phyloP scores from a whole-genome alignment of 1,140 invertebrate species.

The Luehdorfia chinensis region DNA sequence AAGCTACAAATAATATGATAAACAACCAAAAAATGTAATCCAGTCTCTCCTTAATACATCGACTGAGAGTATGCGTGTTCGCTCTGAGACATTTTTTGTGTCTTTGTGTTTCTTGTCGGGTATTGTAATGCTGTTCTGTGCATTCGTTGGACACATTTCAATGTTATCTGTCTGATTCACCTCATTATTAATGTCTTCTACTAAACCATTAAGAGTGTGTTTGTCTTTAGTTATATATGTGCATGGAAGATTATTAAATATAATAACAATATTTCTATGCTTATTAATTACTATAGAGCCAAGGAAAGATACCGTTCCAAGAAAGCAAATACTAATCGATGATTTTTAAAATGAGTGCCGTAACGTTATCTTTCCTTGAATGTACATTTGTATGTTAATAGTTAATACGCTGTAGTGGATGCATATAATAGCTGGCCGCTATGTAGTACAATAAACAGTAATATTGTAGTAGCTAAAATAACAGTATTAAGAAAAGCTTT shows the following conservation, averaged over 20 bases:
- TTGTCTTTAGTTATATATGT: slow-evolving; percentile 76
- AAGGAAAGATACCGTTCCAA: slow-evolving; percentile 31
- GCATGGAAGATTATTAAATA: slow-evolving; percentile 70
- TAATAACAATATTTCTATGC: slow-evolving; percentile 41
- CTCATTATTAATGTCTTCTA: slow-evolving; percentile 40
- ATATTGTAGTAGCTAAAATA: slow-evolving; percentile 22
- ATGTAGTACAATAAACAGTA: slow-evolving; percentile 29
- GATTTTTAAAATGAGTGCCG: slow-evolving; percentile 4
- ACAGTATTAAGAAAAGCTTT: slow-evolving; percentile 22
- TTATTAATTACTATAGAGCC: slow-evolving; percentile 32
- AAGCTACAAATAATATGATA: slow-evolving; percentile 53
- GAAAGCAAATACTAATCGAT: not conserved
- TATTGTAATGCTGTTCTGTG: slow-evolving; percentile 4
- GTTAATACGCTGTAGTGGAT: slow-evolving; percentile 36
- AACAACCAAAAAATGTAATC: slow-evolving; percentile 24
- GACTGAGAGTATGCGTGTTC: slow-evolving; percentile 33
- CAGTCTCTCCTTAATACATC: slow-evolving; percentile 21
- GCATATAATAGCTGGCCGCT: slow-evolving; percentile 28
- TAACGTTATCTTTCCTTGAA: slow-evolving; percentile 14
- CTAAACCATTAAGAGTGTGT: slow-evolving; percentile 68
- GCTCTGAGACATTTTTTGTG: slow-evolving; percentile 34
- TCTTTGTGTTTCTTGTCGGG: slow-evolving; percentile 27
- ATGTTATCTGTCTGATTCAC: slow-evolving; percentile 39
- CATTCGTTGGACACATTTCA: slow-evolving; percentile 25
- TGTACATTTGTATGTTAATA: slow-evolving; percentile 31